These are phyloP conservation scores for Listrodromus nycthemerus DNA, from an alignment of 2,888 invertebrate species.

Conservation along the genomic window DNA sequence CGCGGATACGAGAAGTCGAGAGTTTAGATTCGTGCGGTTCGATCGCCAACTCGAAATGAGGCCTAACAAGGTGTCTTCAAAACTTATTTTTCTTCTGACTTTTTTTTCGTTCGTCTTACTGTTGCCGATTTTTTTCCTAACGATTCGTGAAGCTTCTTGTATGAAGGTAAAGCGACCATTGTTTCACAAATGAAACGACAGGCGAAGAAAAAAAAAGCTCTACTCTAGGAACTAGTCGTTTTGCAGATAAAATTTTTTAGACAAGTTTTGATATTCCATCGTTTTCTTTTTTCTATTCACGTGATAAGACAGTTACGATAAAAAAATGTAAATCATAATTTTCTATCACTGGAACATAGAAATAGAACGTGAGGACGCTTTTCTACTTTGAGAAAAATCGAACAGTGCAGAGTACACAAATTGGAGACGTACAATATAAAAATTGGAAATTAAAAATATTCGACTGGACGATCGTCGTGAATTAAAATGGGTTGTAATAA, in stretches of 20 bases:
- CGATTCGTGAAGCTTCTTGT: slow-evolving; percentile 56
- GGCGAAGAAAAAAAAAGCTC: slow-evolving; percentile 58
- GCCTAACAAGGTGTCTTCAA: slow-evolving; percentile 28
- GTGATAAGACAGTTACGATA: background rate
- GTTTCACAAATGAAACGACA: slow-evolving; percentile 55
- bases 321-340: slow-evolving; percentile 31
- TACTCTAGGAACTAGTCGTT: slow-evolving; percentile 48
- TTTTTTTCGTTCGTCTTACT: slow-evolving; percentile 10
- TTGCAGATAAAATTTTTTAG: slow-evolving; percentile 51
- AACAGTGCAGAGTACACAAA: background rate
- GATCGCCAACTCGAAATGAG: slow-evolving; percentile 59
- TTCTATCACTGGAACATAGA: slow-evolving; percentile 11
- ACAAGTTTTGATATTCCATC: slow-evolving; percentile 46
- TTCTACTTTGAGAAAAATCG: background rate
- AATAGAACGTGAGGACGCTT: slow-evolving; percentile 14
- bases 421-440: background rate
- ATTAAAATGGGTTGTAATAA: too few relatives aligned
- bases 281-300: slow-evolving; percentile 36
- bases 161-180: slow-evolving; percentile 55
- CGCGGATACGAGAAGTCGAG: slow-evolving; percentile 70
- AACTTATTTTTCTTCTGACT: slow-evolving; percentile 16
- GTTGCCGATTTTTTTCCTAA: slow-evolving; percentile 33
- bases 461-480: background rate
- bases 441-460: background rate
- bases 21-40: slow-evolving; percentile 69